Percentiles rank a stretch among this genome's conserved stretches.
phyloP scores from a whole-genome alignment of 2,113 vertebrate genomes.

The Petrocephalus microphthalmus region DNA sequence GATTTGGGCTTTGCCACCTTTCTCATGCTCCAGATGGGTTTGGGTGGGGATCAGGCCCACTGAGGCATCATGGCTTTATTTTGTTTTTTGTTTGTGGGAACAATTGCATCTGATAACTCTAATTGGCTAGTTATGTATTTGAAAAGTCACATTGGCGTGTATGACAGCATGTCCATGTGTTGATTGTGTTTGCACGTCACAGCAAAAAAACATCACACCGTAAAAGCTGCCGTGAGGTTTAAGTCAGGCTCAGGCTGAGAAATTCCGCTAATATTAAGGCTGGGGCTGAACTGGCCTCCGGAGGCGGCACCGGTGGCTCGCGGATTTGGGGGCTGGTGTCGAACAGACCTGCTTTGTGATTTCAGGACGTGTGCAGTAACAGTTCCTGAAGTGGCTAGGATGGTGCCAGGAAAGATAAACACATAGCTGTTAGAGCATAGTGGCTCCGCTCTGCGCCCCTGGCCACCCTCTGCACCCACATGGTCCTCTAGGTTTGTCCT shows the following conservation, averaged over 20 bases:
- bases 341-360: not conserved
- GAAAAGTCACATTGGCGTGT: not conserved
- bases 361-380: not conserved
- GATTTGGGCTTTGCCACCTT: not conserved
- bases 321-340: not conserved
- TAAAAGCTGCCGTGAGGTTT: not conserved
- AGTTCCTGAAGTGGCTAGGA: not conserved
- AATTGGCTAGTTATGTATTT: not conserved
- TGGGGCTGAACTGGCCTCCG: not conserved
- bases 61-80: not conserved
- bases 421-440: slow-evolving; percentile 36
- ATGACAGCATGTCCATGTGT: not conserved
- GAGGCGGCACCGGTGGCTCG: not conserved
- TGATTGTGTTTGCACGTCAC: not conserved
- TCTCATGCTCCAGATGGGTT: not conserved
- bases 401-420: slow-evolving; percentile 30
- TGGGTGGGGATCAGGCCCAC: not conserved
- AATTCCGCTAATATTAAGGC: not conserved
- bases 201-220: not conserved
- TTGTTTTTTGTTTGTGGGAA: not conserved
- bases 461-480: slow-evolving; percentile 20
- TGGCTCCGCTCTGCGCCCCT: slow-evolving; percentile 4
- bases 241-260: not conserved
- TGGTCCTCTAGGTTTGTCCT: slow-evolving; percentile 4
- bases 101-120: not conserved